Base-by-base conservation (phyloP, 1,140 invertebrate genomes). In the Diabrotica undecimpunctata region DNA sequence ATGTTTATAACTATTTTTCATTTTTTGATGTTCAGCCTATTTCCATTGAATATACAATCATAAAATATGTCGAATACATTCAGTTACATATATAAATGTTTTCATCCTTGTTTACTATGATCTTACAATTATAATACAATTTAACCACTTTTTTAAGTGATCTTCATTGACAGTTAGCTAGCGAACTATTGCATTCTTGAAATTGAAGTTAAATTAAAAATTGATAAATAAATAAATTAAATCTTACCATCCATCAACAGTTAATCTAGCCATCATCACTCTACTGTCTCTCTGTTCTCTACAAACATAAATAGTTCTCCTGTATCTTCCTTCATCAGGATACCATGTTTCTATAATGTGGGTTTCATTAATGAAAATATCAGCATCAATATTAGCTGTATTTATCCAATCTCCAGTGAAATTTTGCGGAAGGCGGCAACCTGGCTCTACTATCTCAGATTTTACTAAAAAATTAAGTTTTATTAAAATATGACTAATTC, bases 391-490 rank as follows among this genome's bases (percentile, higher is more conserved):
- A 75, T 97, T 96, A 0, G 95, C 95, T 0, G 96, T 97, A 71
- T 98, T 98, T 14, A 98, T 95, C 96, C 96, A 99, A 41, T 91
- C 86, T 8, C 96, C 96, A 4, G 88, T 90, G 78, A 97, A 96
- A 78, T 97, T 97, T 79, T 95, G 89, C 0, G 96, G 95, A 55
- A 98, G 79, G 50, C 92, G 87, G 77, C 96, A 99, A 5, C 92
- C 90, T 9, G 96, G 91, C 62, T 91, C 89, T 0, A 98, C 92
- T 10, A 92, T 86, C 82, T 96, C 93, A 0, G 92, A 77, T 78
- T 91, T 90, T 7, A 88, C 88, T 89, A 68, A 83, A 81, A 25
- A 25, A 25, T 25, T 1, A 25, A 25, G 25, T 25, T 25, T 14
- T 52, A 4, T 25, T 25, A 25, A 25, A 4, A 25, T 25, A 25